These are phyloP conservation scores for Nycticebus coucang DNA, from an alignment of 2,113 vertebrate genomes.

Conservation along the genomic window DNA sequence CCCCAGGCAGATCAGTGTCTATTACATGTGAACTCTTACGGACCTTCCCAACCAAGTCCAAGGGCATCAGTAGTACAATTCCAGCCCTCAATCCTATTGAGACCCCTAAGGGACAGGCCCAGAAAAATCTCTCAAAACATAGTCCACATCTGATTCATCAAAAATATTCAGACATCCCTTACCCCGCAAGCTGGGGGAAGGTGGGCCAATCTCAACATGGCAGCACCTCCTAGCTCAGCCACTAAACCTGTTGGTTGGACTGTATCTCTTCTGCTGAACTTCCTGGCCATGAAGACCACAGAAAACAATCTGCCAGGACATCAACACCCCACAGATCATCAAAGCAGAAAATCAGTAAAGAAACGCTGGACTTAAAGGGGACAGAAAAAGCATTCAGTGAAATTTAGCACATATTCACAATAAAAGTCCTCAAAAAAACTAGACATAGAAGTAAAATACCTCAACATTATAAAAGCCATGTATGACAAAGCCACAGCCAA, in stretches of 20 bases:
- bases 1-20: background rate
- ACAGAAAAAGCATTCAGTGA: no score
- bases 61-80: background rate
- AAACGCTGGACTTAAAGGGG: no score
- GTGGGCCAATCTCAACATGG: background rate
- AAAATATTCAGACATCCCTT: background rate
- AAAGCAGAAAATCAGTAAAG: no score
- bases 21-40: background rate
- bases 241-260: background rate
- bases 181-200: background rate
- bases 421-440: no score
- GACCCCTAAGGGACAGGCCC: no score
- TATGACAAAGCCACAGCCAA: no score
- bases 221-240: background rate
- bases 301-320: background rate
- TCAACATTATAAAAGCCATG: no score
- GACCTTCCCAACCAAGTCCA: background rate
- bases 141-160: background rate
- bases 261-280: background rate
- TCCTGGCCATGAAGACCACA: background rate
- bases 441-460: no score
- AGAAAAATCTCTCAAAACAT: background rate
- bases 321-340: no score
- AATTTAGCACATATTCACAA: no score
- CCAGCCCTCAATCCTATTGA: background rate